Evolutionary conservation across 1,140 invertebrate species (phyloP).

Genomic region (Drosophila fuyamai): DNA sequence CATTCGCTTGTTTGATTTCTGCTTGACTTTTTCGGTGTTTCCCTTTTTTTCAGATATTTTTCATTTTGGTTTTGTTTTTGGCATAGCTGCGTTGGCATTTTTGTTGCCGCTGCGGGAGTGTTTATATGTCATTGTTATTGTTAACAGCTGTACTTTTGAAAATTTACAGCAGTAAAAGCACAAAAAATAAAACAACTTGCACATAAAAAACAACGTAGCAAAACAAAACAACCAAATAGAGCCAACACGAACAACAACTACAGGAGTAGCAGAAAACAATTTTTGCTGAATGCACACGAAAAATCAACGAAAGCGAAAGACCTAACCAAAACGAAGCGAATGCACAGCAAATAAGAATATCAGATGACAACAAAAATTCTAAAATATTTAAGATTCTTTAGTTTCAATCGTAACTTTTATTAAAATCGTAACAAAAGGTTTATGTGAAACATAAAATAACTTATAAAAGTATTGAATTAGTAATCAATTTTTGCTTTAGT

Average conservation of each 20-base stretch:
- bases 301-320: constrained; percentile 40
- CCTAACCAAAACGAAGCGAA: constrained; percentile 10
- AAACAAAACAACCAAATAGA: constrained; percentile 40
- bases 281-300: constrained; percentile 69
- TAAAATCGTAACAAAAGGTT: too few relatives aligned
- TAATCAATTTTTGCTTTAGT: too few relatives aligned
- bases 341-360: constrained; percentile 10
- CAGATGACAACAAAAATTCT: not conserved
- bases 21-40: constrained; percentile 30
- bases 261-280: constrained; percentile 25
- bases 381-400: not conserved
- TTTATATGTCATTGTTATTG: constrained; percentile 73
- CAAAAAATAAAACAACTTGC: constrained; percentile 14
- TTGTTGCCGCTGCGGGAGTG: constrained; percentile 38
- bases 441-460: too few relatives aligned
- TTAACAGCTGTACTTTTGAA: constrained; percentile 69
- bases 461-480: too few relatives aligned
- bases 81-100: constrained; percentile 54
- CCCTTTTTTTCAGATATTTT: not conserved
- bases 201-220: constrained; percentile 28
- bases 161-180: constrained; percentile 65
- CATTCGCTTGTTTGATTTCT: constrained; percentile 35
- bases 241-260: constrained; percentile 15
- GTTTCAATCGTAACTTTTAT: too few relatives aligned
- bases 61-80: constrained; percentile 14